These are phyloP conservation scores for Axinella damicornis DNA, from an alignment of 37 sponge, comb jelly and placozoan genomes.

Conservation along the genomic window DNA sequence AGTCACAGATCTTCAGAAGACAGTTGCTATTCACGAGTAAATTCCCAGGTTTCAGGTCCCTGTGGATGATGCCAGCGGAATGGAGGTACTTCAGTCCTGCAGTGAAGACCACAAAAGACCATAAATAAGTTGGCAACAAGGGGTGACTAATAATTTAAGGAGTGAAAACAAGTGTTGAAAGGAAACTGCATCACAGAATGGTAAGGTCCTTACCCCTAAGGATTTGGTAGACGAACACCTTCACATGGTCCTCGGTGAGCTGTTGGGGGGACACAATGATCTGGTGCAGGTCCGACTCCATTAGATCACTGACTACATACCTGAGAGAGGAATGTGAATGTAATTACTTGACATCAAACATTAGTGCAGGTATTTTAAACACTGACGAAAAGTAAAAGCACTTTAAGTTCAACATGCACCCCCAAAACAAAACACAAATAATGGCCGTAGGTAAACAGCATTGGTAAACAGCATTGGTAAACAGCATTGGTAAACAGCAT, in stretches of 20 bases:
- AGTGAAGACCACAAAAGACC: not conserved
- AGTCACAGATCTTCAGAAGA: slow-evolving; percentile 89
- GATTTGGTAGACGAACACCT: slow-evolving; percentile 89
- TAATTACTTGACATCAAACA: too few species aligned
- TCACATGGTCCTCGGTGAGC: slow-evolving; percentile 86
- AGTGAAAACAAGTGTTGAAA: too few species aligned
- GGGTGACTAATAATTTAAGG: too few species aligned
- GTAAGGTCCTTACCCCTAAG: slow-evolving; percentile 69
- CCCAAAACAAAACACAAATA: too few species aligned
- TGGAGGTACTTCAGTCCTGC: slow-evolving; percentile 90
- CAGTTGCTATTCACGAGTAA: slow-evolving; percentile 89
- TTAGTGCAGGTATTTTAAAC: too few species aligned
- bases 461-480: too few species aligned
- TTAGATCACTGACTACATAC: slow-evolving; percentile 77
- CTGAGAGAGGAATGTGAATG: slow-evolving; percentile 20
- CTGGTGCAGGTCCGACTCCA: slow-evolving; percentile 90
- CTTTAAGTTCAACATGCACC: too few species aligned
- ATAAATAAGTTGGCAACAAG: not conserved
- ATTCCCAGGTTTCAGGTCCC: slow-evolving; percentile 93
- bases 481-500: too few species aligned
- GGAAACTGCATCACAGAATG: too few species aligned
- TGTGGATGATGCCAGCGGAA: slow-evolving; percentile 90
- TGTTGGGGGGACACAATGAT: slow-evolving; percentile 82
- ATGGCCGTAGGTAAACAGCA: not conserved
- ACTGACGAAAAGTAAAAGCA: too few species aligned